phyloP scores from a whole-genome alignment of 2,113 vertebrate genomes.

The Varanus salvator region DNA sequence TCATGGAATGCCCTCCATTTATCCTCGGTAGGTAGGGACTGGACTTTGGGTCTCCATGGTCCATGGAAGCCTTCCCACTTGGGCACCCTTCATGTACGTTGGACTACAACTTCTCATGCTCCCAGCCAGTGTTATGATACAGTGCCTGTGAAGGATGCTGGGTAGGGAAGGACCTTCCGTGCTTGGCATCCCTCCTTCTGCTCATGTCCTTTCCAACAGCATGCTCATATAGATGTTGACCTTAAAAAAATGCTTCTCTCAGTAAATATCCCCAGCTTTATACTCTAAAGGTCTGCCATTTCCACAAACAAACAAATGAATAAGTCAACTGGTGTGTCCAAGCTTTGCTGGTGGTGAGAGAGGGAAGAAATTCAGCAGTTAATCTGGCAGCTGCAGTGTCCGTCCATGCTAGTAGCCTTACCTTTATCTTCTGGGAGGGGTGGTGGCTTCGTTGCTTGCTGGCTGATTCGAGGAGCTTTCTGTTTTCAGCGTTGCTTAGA shows the following conservation, averaged over 20 bases:
- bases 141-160: no score
- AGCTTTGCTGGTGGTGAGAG: not conserved
- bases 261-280: not conserved
- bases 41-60: not conserved
- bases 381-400: accelerated
- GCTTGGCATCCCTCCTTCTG: not conserved
- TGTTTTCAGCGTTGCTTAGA: not conserved
- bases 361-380: accelerated
- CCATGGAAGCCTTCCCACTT: not conserved
- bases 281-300: not conserved
- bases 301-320: not conserved
- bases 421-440: not conserved
- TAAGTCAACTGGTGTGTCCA: not conserved
- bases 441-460: not conserved
- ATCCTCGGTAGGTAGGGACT: not conserved
- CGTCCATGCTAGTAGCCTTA: not conserved
- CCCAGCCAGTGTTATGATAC: no score
- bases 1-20: not conserved
- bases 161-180: no score
- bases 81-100: not conserved
- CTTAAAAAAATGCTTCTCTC: slow-evolving; percentile 53
- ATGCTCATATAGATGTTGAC: slow-evolving; percentile 66
- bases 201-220: slow-evolving; percentile 41
- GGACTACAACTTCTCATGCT: no score
- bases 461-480: not conserved